A percentile compares a stretch with the other conserved stretches of the same genome.
Conservation (phyloP, 2,113 vertebrate species). For the Daboia siamensis region DNA sequence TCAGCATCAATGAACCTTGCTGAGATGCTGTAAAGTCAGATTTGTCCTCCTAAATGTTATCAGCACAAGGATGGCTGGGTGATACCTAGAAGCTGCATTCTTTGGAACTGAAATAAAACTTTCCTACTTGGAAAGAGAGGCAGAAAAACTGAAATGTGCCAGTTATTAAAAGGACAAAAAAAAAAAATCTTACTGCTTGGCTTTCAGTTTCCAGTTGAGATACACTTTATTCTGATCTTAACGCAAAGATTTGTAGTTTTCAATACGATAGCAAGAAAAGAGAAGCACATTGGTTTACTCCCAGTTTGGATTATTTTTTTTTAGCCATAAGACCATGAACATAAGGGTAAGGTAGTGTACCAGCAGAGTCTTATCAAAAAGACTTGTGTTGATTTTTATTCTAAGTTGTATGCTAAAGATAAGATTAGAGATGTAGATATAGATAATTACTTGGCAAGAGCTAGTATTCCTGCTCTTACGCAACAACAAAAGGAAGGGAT, state of each 20-base stretch:
- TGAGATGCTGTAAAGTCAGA: no score
- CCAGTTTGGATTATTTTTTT: not conserved
- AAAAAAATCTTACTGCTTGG: not conserved
- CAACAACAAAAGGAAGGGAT: no score
- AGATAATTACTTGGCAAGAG: no score
- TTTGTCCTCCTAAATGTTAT: no score
- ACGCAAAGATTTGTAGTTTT: not conserved
- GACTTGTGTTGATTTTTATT: no score
- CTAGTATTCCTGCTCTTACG: no score
- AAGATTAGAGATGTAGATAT: no score
- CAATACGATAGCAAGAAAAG: not conserved
- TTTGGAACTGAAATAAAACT: not conserved
- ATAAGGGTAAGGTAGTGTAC: no score
- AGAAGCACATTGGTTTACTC: not conserved
- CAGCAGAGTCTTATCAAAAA: no score
- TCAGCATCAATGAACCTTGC: no score
- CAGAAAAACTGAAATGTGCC: not conserved
- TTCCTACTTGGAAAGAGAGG: not conserved
- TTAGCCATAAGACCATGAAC: not conserved
- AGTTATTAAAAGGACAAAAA: not conserved
- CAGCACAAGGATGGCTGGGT: not conserved
- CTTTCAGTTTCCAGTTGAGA: not conserved
- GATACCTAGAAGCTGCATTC: not conserved
- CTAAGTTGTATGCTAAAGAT: no score
- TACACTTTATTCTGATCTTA: not conserved